Evolutionary conservation across 2,888 invertebrate species (phyloP).

Genomic region (Biston betularia): DNA sequence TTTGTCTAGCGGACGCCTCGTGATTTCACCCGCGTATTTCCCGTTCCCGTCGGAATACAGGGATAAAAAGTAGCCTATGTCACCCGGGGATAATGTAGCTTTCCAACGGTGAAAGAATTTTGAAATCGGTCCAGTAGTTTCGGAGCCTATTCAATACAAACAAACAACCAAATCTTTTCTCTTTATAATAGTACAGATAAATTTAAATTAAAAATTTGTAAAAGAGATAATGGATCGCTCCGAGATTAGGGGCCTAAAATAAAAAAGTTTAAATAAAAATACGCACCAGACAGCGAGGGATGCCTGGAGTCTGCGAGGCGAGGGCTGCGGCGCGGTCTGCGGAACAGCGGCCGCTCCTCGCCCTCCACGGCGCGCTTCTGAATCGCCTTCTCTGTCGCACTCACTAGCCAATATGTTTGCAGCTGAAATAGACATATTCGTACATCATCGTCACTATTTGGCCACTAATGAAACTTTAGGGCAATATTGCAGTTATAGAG

Average conservation of each 20-base stretch:
- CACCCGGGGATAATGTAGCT: no score
- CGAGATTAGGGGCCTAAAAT: not conserved
- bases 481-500: not conserved
- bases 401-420: conserved; percentile 91
- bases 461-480: not conserved
- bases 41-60: no score
- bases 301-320: conserved; percentile 92
- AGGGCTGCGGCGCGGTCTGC: conserved; percentile 92
- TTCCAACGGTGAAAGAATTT: no score
- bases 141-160: no score
- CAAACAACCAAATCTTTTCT: no score
- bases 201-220: no score
- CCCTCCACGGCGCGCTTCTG: conserved; percentile 91
- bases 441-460: not conserved
- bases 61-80: no score
- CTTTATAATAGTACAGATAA: no score
- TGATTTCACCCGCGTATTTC: no score
- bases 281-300: conserved; percentile 88
- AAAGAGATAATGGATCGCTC: no score
- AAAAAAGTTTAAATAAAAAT: not conserved
- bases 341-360: conserved; percentile 93
- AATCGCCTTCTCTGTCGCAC: conserved; percentile 93
- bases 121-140: no score
- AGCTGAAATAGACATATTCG: conserved; percentile 76
- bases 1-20: no score